phyloP scores from a whole-genome alignment of 2,113 vertebrate genomes.

The Poeciliopsis occidentalis region DNA sequence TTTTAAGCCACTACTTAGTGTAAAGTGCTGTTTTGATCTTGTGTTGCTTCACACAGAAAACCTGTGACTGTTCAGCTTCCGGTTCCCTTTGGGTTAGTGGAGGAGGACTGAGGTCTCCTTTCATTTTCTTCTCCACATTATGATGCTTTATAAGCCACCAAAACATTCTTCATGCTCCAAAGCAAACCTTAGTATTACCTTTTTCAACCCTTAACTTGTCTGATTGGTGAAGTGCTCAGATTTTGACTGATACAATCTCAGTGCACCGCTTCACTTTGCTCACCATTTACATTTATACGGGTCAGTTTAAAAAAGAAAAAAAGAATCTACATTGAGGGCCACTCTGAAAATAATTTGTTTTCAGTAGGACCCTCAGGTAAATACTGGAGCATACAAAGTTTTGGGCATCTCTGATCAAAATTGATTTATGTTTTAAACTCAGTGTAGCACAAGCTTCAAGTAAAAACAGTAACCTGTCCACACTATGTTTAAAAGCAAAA shows the following conservation, averaged over 20 bases:
- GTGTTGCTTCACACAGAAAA: neutral
- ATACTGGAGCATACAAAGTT: neutral
- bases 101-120: neutral
- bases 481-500: too few species aligned
- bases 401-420: neutral
- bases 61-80: neutral
- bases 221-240: neutral
- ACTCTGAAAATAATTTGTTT: too few species aligned
- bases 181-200: too few species aligned
- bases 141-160: neutral
- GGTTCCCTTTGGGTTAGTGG: constrained; percentile 2
- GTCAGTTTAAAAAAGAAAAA: too few species aligned
- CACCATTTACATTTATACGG: too few species aligned
- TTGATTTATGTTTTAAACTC: neutral
- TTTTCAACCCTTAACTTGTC: neutral
- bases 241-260: too few species aligned
- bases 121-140: too few species aligned
- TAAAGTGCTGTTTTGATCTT: neutral
- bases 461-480: too few species aligned
- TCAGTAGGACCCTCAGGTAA: neutral
- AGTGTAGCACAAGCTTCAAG: neutral
- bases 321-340: too few species aligned
- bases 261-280: too few species aligned
- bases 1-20: constrained; percentile 1
- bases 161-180: neutral